A percentile compares a stretch with the other conserved stretches of the same genome.
phyloP scores from a whole-genome alignment of 1,140 invertebrate genomes.

The Caenorhabditis remanei region DNA sequence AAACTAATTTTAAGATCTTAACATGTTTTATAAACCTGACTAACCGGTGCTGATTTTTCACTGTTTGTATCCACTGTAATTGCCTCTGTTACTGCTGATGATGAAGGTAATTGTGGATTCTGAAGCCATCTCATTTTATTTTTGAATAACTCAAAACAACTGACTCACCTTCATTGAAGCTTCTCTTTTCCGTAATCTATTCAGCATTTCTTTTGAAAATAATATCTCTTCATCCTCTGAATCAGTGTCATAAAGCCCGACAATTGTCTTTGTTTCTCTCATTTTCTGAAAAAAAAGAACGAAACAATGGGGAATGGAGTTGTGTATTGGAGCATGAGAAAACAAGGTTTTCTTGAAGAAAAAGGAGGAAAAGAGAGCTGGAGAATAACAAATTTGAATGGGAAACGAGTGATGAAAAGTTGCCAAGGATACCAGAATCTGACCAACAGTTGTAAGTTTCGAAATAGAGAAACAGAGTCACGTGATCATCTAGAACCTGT shows the following conservation, averaged over 20 bases:
- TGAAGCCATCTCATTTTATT: background rate
- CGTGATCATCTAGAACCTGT: background rate
- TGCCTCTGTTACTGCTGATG: background rate
- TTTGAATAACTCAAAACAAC: background rate
- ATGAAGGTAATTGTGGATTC: conserved; percentile 32
- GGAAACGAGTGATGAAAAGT: conserved; percentile 3
- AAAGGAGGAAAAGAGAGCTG: background rate
- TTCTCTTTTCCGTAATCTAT: conserved; percentile 36
- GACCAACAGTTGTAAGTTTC: background rate
- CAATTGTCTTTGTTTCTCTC: conserved; percentile 35
- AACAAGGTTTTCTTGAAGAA: conserved; percentile 14
- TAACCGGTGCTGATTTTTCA: conserved; percentile 13
- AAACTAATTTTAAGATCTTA: too few species aligned
- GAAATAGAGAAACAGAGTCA: background rate
- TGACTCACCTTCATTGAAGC: background rate
- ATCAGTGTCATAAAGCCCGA: conserved; percentile 45
- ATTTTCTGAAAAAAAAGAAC: conserved; percentile 35
- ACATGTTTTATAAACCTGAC: too few species aligned
- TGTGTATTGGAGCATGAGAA: conserved; percentile 9
- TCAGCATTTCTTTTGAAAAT: conserved; percentile 43
- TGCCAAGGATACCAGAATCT: background rate
- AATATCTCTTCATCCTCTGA: conserved; percentile 45
- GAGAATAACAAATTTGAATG: background rate
- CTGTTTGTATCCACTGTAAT: conserved; percentile 32
- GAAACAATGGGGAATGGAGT: background rate